A percentile compares a stretch with the other conserved stretches of the same genome.
phyloP scores from a whole-genome alignment of 2,888 invertebrate species.

The Brachylomia viminalis region DNA sequence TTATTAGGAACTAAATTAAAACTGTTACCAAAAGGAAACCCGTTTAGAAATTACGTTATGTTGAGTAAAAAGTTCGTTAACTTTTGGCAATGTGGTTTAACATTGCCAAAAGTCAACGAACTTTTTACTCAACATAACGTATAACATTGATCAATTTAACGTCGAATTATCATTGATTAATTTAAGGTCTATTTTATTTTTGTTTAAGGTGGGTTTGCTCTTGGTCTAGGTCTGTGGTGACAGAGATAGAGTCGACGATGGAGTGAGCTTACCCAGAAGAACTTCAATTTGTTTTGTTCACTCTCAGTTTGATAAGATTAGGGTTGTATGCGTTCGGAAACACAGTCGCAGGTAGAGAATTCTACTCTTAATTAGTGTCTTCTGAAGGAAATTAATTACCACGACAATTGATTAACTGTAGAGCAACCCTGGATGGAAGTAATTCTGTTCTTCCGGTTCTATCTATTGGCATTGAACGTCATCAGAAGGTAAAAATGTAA shows the following conservation, averaged over 20 bases:
- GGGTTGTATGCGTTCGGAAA: too few relatives aligned
- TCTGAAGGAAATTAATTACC: constrained; percentile 23
- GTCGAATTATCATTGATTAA: not conserved
- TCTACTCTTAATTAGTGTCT: constrained; percentile 2
- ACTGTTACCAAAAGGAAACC: constrained; percentile 52
- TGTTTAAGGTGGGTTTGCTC: too few relatives aligned
- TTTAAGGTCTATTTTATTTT: too few relatives aligned
- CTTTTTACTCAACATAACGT: constrained; percentile 53
- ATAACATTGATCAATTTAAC: constrained; percentile 12
- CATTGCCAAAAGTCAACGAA: constrained; percentile 51
- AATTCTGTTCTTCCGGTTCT: constrained; percentile 16
- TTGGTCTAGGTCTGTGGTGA: too few relatives aligned
- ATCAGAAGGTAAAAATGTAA: not conserved
- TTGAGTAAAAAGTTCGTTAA: constrained; percentile 55
- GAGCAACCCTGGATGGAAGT: not conserved
- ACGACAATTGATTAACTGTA: constrained; percentile 20
- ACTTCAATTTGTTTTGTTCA: too few relatives aligned
- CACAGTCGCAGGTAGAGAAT: too few relatives aligned
- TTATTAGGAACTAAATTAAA: constrained; percentile 39
- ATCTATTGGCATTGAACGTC: not conserved
- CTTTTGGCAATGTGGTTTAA: constrained; percentile 32
- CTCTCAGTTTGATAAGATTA: too few relatives aligned
- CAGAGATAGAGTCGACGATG: too few relatives aligned
- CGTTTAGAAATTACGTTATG: constrained; percentile 55
- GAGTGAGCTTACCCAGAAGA: too few relatives aligned